These are phyloP conservation scores for Phaethon lepturus DNA, from an alignment of 2,113 vertebrate genomes.

Conservation along the genomic window DNA sequence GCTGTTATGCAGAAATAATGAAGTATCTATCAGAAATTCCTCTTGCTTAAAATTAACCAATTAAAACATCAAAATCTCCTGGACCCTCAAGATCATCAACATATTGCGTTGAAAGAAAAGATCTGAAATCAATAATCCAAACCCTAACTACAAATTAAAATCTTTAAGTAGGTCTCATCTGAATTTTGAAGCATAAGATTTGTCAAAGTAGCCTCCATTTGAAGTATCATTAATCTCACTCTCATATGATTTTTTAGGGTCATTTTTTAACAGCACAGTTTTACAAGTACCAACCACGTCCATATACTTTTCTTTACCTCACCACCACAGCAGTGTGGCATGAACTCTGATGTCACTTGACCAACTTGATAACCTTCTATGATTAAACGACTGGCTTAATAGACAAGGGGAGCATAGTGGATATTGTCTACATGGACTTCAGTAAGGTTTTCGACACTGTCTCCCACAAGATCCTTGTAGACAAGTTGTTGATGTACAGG, in stretches of 20 bases:
- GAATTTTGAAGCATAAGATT: not conserved
- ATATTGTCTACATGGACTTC: not conserved
- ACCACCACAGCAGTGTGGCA: not conserved
- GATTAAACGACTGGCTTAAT: not conserved
- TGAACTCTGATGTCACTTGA: not conserved
- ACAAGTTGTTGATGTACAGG: not conserved
- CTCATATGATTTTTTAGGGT: not conserved
- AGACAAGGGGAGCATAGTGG: rapidly evolving
- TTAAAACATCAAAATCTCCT: not conserved
- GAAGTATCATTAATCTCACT: not conserved
- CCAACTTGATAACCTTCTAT: not conserved
- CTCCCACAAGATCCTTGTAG: not conserved
- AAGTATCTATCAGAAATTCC: not conserved
- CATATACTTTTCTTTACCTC: not conserved
- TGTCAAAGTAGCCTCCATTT: not conserved
- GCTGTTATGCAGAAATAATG: not conserved
- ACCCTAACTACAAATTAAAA: not conserved
- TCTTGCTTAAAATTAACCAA: not conserved
- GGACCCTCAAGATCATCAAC: not conserved
- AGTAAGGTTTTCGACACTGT: not conserved
- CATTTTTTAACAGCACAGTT: not conserved
- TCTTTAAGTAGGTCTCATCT: not conserved
- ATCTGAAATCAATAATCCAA: not conserved
- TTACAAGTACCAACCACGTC: not conserved
- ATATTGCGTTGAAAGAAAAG: not conserved